phyloP scores from a whole-genome alignment of 2,888 invertebrate genomes.

The Zygaena filipendulae region DNA sequence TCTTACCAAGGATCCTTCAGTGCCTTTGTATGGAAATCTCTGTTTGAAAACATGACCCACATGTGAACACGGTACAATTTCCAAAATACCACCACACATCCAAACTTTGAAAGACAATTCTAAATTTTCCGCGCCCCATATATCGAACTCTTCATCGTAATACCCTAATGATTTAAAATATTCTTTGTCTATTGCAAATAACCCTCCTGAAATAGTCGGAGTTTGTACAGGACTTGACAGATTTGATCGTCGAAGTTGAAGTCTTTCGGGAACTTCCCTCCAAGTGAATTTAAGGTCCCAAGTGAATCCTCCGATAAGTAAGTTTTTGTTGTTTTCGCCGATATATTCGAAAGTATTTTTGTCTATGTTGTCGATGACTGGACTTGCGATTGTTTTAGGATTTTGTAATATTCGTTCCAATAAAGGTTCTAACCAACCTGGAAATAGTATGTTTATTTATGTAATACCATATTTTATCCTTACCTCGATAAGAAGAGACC shows the following conservation, averaged over 20 bases:
- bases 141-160: slow-evolving; percentile 97
- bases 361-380: slow-evolving; percentile 91
- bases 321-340: slow-evolving; percentile 76
- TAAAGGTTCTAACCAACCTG: slow-evolving; percentile 92
- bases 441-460: no score
- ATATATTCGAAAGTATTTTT: slow-evolving; percentile 90
- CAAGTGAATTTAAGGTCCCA: slow-evolving; percentile 95
- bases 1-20: slow-evolving; percentile 84
- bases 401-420: slow-evolving; percentile 82
- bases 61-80: slow-evolving; percentile 98
- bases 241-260: slow-evolving; percentile 78
- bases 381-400: slow-evolving; percentile 85
- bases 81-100: slow-evolving; percentile 98
- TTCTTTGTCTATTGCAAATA: slow-evolving; percentile 90
- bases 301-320: slow-evolving; percentile 89
- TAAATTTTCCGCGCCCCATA: slow-evolving; percentile 98
- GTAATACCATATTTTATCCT: no score
- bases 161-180: slow-evolving; percentile 94
- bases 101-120: slow-evolving; percentile 98
- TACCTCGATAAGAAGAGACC: no score
- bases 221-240: slow-evolving; percentile 87
- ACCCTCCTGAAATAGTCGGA: slow-evolving; percentile 97
- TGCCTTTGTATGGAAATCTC: slow-evolving; percentile 92
- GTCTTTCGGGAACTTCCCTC: slow-evolving; percentile 90
- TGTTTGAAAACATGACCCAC: slow-evolving; percentile 98